These are phyloP conservation scores for Sinonovacula constricta DNA, from an alignment of 1,140 invertebrate species.

Conservation along the genomic window DNA sequence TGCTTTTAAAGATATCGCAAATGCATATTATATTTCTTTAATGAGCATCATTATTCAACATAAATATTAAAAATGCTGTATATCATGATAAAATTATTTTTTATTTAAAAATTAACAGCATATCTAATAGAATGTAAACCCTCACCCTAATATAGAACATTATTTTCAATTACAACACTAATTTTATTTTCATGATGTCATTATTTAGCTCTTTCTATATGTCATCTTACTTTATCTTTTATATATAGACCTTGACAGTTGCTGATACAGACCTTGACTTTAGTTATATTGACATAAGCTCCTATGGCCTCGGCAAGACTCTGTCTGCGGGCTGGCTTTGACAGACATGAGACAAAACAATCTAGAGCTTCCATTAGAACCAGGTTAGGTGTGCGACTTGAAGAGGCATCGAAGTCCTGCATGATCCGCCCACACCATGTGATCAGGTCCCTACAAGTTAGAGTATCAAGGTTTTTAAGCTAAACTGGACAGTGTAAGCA, in stretches of 20 bases:
- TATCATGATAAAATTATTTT: too few relatives aligned
- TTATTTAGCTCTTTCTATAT: too few relatives aligned
- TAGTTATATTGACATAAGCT: constrained; percentile 89
- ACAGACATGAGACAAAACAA: constrained; percentile 90
- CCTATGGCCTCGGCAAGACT: constrained; percentile 87
- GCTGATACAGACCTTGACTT: constrained; percentile 85
- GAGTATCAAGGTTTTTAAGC: constrained; percentile 6
- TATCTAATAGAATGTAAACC: too few relatives aligned
- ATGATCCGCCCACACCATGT: constrained; percentile 93
- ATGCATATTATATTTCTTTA: too few relatives aligned
- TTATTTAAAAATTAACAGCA: too few relatives aligned
- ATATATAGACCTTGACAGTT: background rate
- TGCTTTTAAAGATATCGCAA: too few relatives aligned
- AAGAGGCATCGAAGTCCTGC: constrained; percentile 86
- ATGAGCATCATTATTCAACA: too few relatives aligned
- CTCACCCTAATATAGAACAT: too few relatives aligned
- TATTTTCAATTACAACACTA: too few relatives aligned
- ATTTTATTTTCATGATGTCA: too few relatives aligned
- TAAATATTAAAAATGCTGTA: too few relatives aligned
- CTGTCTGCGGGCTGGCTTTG: constrained; percentile 81
- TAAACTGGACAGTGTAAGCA: background rate
- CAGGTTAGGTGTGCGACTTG: constrained; percentile 86
- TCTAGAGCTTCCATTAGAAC: constrained; percentile 94
- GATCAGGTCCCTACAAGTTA: constrained; percentile 85
- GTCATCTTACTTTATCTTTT: too few relatives aligned